phyloP scores from a whole-genome alignment of 1,140 invertebrate genomes.

The Latrodectus geometricus region DNA sequence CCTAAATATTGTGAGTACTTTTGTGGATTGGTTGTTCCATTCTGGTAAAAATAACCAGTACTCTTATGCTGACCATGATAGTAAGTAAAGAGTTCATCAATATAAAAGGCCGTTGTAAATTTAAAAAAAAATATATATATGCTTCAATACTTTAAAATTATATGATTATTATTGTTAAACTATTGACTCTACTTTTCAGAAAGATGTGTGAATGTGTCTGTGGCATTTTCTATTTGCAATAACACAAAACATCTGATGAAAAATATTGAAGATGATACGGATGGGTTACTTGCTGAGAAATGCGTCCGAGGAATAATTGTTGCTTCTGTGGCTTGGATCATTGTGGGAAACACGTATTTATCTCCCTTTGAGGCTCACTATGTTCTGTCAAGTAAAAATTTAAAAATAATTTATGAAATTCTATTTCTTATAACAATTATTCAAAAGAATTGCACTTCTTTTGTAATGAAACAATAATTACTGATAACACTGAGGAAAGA shows the following conservation, averaged over 20 bases:
- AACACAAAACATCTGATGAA: slow-evolving; percentile 31
- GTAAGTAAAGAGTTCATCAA: slow-evolving; percentile 10
- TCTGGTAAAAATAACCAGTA: background rate
- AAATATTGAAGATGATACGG: slow-evolving; percentile 40
- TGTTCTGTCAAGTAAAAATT: slow-evolving; percentile 22
- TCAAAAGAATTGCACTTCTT: no score
- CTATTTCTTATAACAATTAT: no score
- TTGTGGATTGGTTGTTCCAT: slow-evolving; percentile 38
- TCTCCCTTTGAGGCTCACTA: slow-evolving; percentile 27
- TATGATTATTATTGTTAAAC: background rate
- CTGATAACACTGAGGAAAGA: no score
- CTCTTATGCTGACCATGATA: background rate
- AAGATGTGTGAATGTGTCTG: slow-evolving; percentile 21
- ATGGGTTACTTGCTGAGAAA: slow-evolving; percentile 16
- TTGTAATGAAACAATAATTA: no score
- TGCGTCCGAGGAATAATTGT: slow-evolving; percentile 30
- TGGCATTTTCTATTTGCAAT: slow-evolving; percentile 34
- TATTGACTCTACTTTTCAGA: slow-evolving; percentile 2
- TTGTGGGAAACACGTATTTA: slow-evolving; percentile 36
- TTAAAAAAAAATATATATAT: no score
- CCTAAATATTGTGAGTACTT: slow-evolving; percentile 23
- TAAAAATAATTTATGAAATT: no score
- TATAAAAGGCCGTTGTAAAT: background rate
- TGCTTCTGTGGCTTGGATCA: slow-evolving; percentile 20
- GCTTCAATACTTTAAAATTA: background rate